Evolutionary conservation across 2,113 vertebrate species (phyloP), one percentile per base, ranked within the genome.

Genomic region (Xiphias gladius): DNA sequence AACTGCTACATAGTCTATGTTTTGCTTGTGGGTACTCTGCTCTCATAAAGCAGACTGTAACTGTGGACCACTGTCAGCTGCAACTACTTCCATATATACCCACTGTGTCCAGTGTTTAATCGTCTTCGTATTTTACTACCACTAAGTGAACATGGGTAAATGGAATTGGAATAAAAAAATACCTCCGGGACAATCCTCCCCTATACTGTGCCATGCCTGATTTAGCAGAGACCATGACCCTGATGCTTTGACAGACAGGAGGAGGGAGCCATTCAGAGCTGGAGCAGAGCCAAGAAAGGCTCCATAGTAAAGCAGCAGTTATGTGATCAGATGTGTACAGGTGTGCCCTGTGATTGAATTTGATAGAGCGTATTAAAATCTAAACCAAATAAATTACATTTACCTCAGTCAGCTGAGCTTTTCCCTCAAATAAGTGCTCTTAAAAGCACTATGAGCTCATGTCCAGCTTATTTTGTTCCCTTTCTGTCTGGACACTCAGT

Each of bases 81-180:
- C 72, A 67, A 43, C 80, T 32, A 28, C 48, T 62, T 66, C 35
- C 10, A 6, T 57, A 70, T 65, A 39, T 26, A 35, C 24, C n/a
- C n/a, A 26, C 75, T 30, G 50, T 20, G n/a, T 58, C 48, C 62
- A 55, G 3, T 74, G 28, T 50, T 76, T 50, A 16, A 50, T 35
- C 63, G 57, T 41, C 46, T 54, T 70, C 19, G 57, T 43, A 43
- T 59, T 55, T 66, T 32, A 58, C 41, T 54, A 3, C 35, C 19
- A 54, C 57, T 84, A 30, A 61, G 62, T 61, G 69, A 41, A 78
- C 43, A 61, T 55, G 64, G 64, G 13, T 50, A 35, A 69, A 73
- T 73, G 43, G 12, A 28, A 63, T 19, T 26, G 61, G 48, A 57
- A n/a, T 35, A 62, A 58, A 86, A n/a, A 46, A 37, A 28, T 30